These are phyloP conservation scores for Champsocephalus gunnari DNA, from an alignment of 2,797 vertebrate genomes.

Conservation along the genomic window DNA sequence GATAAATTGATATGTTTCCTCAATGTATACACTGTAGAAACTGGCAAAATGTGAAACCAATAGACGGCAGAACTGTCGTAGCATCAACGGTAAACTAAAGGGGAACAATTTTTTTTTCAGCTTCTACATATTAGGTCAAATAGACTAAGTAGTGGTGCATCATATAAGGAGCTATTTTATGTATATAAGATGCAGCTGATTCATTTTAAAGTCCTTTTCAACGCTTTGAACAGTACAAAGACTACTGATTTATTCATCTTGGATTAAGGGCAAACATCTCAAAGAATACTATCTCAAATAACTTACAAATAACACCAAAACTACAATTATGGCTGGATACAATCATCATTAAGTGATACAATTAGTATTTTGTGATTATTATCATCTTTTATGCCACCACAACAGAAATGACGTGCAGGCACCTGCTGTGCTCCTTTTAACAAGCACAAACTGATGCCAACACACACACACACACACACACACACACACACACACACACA, in stretches of 20 bases:
- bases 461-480: conserved; percentile 1
- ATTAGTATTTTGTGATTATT: background rate
- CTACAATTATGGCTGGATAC: background rate
- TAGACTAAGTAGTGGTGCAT: background rate
- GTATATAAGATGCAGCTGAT: background rate
- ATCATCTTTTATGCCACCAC: conserved; percentile 10
- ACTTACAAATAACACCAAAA: background rate
- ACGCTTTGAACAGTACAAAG: background rate
- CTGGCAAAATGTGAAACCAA: too few relatives aligned
- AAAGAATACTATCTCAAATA: background rate
- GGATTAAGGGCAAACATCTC: background rate
- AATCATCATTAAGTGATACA: background rate
- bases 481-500: conserved; percentile 16
- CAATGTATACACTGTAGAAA: background rate
- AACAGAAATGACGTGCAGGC: conserved; percentile 45
- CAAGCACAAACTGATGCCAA: conserved; percentile 57
- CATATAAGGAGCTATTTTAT: background rate
- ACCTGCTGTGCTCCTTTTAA: conserved; percentile 68
- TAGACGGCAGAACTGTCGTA: background rate
- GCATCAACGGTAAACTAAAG: background rate
- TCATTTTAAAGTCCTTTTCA: background rate
- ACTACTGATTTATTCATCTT: too few relatives aligned
- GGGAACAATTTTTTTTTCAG: background rate
- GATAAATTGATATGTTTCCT: background rate
- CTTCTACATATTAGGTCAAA: background rate